A percentile compares a stretch with the other conserved stretches of the same genome.
Evolutionary conservation across 2,113 vertebrate genomes (phyloP).

Genomic region (Cinclus cinclus): DNA sequence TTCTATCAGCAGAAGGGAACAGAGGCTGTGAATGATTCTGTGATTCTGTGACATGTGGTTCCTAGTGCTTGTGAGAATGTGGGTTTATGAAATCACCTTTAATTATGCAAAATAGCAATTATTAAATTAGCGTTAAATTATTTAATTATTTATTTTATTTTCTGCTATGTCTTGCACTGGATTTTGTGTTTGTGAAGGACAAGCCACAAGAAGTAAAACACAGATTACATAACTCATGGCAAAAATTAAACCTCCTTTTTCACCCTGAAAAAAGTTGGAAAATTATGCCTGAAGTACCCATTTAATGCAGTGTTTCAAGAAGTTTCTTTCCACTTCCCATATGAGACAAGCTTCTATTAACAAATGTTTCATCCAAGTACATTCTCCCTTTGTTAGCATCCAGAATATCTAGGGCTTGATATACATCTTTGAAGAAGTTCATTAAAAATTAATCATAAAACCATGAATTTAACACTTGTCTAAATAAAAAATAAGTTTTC

Average conservation of each 20-base stretch:
- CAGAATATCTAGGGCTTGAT: background rate
- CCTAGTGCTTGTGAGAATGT: background rate
- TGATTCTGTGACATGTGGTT: background rate
- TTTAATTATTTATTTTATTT: background rate
- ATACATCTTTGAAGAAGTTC: background rate
- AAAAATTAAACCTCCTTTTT: background rate
- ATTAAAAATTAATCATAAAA: constrained; percentile 30
- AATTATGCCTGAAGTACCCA: background rate
- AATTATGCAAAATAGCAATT: background rate
- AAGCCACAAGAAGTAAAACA: background rate
- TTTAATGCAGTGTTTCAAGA: background rate
- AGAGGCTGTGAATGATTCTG: fast-evolving
- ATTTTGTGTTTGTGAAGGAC: background rate
- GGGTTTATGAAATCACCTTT: background rate
- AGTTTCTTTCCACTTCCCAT: background rate
- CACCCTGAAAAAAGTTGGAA: background rate
- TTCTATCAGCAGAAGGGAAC: background rate
- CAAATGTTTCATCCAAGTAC: background rate
- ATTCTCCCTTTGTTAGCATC: background rate
- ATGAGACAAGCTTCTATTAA: background rate
- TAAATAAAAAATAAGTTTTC: constrained; percentile 28
- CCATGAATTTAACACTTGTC: constrained; percentile 7
- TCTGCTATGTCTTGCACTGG: background rate
- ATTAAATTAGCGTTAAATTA: background rate
- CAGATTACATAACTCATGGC: background rate